Evolutionary conservation across 2,888 invertebrate genomes (phyloP).

Genomic region (Lasioglossum villosulum): DNA sequence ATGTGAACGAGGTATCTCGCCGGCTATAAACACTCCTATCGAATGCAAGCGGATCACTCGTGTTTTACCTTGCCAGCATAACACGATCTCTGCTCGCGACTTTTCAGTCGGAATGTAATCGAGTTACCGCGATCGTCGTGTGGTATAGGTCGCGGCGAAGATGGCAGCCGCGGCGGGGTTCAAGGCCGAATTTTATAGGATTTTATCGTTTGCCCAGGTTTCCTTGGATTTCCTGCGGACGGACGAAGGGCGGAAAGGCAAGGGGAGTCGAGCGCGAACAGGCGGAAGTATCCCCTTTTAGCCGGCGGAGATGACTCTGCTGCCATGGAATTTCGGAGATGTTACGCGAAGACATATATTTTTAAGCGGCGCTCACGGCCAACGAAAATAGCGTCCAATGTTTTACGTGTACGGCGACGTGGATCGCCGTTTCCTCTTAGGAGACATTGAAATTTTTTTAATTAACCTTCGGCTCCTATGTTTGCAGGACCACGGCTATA

Average conservation of each 20-base stretch:
- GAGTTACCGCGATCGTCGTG: slow-evolving; percentile 29
- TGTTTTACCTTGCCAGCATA: neutral
- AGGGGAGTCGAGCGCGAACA: neutral
- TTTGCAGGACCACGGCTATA: neutral
- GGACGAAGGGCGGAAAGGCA: neutral
- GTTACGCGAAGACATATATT: slow-evolving; percentile 42
- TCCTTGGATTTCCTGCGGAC: slow-evolving; percentile 7
- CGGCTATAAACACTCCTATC: neutral
- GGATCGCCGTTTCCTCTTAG: neutral
- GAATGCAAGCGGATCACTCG: neutral
- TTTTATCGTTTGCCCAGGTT: slow-evolving; percentile 30
- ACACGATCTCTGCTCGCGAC: neutral
- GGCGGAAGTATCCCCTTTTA: neutral
- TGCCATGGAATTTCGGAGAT: slow-evolving; percentile 28
- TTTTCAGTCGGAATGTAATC: slow-evolving; percentile 48
- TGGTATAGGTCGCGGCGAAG: slow-evolving; percentile 45
- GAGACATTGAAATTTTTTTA: neutral
- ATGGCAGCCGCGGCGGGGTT: slow-evolving; percentile 22
- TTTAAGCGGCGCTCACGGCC: slow-evolving; percentile 44
- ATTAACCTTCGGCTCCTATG: neutral
- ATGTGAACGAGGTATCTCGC: neutral
- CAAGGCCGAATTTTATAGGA: slow-evolving; percentile 55
- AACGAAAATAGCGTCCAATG: slow-evolving; percentile 52
- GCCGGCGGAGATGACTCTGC: neutral
- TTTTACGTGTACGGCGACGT: neutral